phyloP scores from a whole-genome alignment of 2,888 invertebrate genomes.

The Sminthurinus aureus region DNA sequence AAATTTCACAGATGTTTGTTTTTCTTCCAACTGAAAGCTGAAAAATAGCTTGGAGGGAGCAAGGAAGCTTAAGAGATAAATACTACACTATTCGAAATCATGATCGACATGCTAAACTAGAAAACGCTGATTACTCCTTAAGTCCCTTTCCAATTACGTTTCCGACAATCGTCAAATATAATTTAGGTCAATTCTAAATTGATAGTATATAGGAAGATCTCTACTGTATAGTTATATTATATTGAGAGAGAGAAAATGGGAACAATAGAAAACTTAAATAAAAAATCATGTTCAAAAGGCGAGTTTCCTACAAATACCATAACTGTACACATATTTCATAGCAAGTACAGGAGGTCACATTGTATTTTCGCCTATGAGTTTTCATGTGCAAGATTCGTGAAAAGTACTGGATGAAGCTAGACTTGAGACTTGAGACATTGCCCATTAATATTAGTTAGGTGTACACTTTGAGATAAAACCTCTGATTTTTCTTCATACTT shows the following conservation, averaged over 20 bases:
- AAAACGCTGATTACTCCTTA: neutral
- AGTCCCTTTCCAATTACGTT: constrained; percentile 14
- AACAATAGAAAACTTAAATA: constrained; percentile 8
- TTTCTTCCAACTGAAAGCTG: neutral
- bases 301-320: neutral
- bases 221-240: neutral
- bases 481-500: neutral
- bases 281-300: neutral
- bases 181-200: constrained; percentile 30
- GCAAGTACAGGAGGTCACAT: neutral
- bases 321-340: neutral
- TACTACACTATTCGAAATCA: constrained; percentile 14
- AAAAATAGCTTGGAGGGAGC: neutral
- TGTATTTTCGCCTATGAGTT: neutral
- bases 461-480: neutral
- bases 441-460: neutral
- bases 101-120: constrained; percentile 16
- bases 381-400: constrained; percentile 3
- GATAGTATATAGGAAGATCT: constrained; percentile 8
- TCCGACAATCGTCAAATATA: constrained; percentile 16
- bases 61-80: neutral
- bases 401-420: neutral
- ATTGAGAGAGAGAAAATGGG: neutral
- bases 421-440: constrained; percentile 1
- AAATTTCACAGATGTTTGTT: no score